These are phyloP conservation scores for Parazoanthus swiftii DNA, from an alignment of 92 coral and sea anemone species.

Conservation along the genomic window DNA sequence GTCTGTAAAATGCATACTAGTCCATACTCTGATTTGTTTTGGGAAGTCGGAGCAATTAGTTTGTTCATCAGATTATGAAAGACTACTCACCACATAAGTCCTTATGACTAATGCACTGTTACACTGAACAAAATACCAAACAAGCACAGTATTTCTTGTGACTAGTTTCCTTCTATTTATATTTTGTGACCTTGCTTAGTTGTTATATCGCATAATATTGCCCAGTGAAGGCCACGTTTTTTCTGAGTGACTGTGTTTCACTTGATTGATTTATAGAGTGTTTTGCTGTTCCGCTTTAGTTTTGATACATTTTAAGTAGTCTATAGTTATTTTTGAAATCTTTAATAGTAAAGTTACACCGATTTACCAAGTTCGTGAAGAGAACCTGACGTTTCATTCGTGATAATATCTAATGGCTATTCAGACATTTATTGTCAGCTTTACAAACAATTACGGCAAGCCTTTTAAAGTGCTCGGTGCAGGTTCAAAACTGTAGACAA, in stretches of 20 bases:
- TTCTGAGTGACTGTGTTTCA: background rate
- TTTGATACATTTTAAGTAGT: background rate
- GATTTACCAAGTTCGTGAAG: constrained; percentile 16
- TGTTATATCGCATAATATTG: background rate
- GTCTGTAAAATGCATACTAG: background rate
- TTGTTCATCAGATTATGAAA: background rate
- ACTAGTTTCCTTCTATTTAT: background rate
- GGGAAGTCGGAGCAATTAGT: background rate
- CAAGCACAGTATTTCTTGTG: background rate
- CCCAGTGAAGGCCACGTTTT: constrained; percentile 16
- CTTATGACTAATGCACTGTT: background rate
- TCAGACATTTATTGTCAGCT: background rate
- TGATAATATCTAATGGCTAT: background rate
- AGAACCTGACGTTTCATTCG: background rate
- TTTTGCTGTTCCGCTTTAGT: background rate
- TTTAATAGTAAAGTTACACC: background rate
- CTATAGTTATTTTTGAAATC: background rate
- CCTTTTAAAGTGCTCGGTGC: constrained; percentile 18
- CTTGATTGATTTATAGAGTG: constrained; percentile 14
- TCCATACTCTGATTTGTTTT: background rate
- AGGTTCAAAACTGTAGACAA: background rate
- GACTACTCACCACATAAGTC: background rate
- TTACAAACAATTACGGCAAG: background rate
- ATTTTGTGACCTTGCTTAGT: background rate
- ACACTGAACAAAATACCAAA: background rate